Percentiles rank a stretch among this genome's conserved stretches.
phyloP scores from a whole-genome alignment of 2,888 invertebrate species.

The Myopa testacea region DNA sequence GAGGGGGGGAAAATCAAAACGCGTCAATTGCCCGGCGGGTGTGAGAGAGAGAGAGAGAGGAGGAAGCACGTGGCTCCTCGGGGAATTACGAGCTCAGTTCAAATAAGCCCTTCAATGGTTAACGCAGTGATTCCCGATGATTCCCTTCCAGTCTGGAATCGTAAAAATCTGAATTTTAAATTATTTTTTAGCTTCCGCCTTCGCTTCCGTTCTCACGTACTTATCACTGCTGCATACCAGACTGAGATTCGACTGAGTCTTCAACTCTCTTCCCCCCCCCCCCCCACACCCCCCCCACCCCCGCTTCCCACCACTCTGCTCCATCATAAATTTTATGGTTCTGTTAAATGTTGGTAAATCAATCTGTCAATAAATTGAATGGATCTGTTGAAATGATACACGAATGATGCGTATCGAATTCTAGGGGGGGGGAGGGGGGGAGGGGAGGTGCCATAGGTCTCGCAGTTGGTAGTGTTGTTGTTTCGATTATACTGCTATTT shows the following conservation, averaged over 20 bases:
- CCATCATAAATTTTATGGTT: not conserved
- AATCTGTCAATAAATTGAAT: constrained; percentile 42
- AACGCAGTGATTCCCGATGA: constrained; percentile 9
- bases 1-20: not conserved
- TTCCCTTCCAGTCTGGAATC: not conserved
- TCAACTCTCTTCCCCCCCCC: not conserved
- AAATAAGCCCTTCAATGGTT: constrained; percentile 14
- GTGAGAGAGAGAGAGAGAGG: not conserved
- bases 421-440: not conserved
- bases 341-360: constrained; percentile 24
- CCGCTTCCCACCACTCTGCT: not conserved
- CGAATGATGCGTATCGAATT: not conserved
- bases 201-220: not conserved
- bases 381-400: constrained; percentile 36
- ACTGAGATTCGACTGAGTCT: not conserved
- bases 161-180: constrained; percentile 1
- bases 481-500: constrained; percentile 25
- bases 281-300: not conserved
- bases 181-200: constrained; percentile 15
- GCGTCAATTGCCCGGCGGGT: not conserved
- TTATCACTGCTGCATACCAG: not conserved
- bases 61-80: constrained; percentile 10
- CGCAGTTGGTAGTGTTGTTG: constrained; percentile 19
- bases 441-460: not conserved
- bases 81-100: constrained; percentile 20